Base-by-base conservation (phyloP, 1,140 invertebrate genomes). In the Cydia strobilella region DNA sequence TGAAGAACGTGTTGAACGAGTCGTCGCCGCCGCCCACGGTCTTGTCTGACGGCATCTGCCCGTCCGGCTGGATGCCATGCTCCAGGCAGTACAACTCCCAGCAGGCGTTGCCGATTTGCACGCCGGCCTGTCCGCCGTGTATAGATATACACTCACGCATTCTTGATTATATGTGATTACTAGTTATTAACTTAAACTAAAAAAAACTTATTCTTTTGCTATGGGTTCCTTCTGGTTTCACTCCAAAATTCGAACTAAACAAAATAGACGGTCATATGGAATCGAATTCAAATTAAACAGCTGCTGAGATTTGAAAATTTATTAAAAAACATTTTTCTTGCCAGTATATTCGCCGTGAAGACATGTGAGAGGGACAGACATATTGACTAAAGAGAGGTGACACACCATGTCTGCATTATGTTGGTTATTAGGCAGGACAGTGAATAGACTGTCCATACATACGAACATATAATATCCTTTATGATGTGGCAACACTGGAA, bases 21-120 rank as follows among this genome's bases (percentile, higher is more conserved):
- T 97, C 96, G 85, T 97, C 96, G 51, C 95, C 95, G 13, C 95
- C 95, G 18, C 94, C 95, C 66, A 95, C 93, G 13, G 94, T 94
- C 86, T 94, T 94, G 84, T 95, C 94, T 20, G 94, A 94, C 10
- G 94, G 94, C 95, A 96, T 96, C 88, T 95, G 94, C 27, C 94
- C 95, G 82, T 95, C 95, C 48, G 97, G 97, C 88, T 98, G 96
- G 82, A 98, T 98, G n/a, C 97, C 97, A 94, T 98, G 97, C 88
- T 98, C 97, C 80, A 98, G 90, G 88, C 97, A 98, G 92, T 98
- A 98, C 78, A 98, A 93, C 86, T 98, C 96, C 96, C 96, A 97
- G 88, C 96, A 97, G 72, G 96, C 95, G 85, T 97, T 96, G 71
- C 97, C 97, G 82, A 98, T 97, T 91, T 98, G 97, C n/a, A 97